These are phyloP conservation scores for Musca domestica DNA, from an alignment of 1,140 invertebrate species.

Conservation along the genomic window DNA sequence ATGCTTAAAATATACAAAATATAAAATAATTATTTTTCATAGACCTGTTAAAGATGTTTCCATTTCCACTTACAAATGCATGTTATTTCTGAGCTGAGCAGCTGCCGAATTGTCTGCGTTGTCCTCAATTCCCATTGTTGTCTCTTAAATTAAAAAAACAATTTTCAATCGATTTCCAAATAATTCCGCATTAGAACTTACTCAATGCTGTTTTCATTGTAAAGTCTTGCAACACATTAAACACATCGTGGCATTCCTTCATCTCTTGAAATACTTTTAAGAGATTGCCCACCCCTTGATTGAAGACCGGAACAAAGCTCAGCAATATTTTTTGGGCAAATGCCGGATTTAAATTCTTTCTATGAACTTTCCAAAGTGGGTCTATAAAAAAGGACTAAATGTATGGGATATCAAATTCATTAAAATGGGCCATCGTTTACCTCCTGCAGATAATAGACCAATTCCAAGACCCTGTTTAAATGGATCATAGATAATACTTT, in stretches of 20 bases:
- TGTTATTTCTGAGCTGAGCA: no score
- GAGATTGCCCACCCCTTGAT: constrained; percentile 29
- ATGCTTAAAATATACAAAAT: constrained; percentile 22
- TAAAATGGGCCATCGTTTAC: constrained; percentile 32
- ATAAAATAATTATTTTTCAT: no score
- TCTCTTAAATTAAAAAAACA: no score
- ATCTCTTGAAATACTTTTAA: constrained; percentile 26
- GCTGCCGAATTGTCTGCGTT: constrained; percentile 23
- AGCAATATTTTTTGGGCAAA: constrained; percentile 35
- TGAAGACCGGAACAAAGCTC: constrained; percentile 39
- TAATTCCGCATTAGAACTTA: no score
- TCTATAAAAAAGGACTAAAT: constrained; percentile 26
- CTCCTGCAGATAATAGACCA: constrained; percentile 40
- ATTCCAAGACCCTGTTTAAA: constrained; percentile 43
- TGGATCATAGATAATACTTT: constrained; percentile 42
- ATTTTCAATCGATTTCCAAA: no score
- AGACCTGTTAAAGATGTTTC: no score
- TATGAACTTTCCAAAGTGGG: constrained; percentile 32
- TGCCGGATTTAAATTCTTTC: constrained; percentile 34
- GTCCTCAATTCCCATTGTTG: constrained; percentile 42
- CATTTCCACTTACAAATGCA: no score
- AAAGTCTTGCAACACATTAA: constrained; percentile 27
- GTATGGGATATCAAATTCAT: background rate
- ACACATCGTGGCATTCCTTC: constrained; percentile 27
- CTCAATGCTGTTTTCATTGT: constrained; percentile 37